Conservation (phyloP, 1,140 invertebrate species). For the Tigriopus japonicus region DNA sequence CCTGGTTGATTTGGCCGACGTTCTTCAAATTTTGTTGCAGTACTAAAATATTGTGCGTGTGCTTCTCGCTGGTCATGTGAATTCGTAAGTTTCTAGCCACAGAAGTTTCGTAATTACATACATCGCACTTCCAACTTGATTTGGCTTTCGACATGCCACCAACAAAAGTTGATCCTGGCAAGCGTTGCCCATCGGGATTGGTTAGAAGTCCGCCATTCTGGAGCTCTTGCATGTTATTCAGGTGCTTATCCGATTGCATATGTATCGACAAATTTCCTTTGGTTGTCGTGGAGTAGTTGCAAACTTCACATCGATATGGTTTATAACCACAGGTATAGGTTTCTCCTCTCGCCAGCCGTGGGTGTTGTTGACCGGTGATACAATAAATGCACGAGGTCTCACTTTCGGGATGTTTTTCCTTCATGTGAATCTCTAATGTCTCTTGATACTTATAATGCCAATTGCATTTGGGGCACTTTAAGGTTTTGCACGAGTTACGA, state of each 20-base stretch:
- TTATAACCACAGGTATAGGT: slow-evolving; percentile 99
- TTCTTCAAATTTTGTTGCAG: slow-evolving; percentile 92
- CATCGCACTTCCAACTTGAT: slow-evolving; percentile 65
- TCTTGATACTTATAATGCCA: slow-evolving; percentile 99
- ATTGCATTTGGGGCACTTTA: slow-evolving; percentile 99
- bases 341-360: slow-evolving; percentile 86
- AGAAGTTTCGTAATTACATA: slow-evolving; percentile 96
- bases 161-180: neutral
- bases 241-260: slow-evolving; percentile 99
- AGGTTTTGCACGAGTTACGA: slow-evolving; percentile 91
- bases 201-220: slow-evolving; percentile 30
- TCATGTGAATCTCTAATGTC: slow-evolving; percentile 99
- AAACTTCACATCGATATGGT: slow-evolving; percentile 89
- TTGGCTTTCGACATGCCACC: slow-evolving; percentile 5
- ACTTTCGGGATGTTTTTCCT: slow-evolving; percentile 96
- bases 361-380: slow-evolving; percentile 89
- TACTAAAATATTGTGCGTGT: slow-evolving; percentile 92
- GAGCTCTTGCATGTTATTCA: slow-evolving; percentile 97
- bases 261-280: slow-evolving; percentile 99
- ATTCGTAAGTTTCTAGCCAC: slow-evolving; percentile 86
- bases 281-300: slow-evolving; percentile 98
- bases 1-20: slow-evolving; percentile 48
- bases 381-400: slow-evolving; percentile 96
- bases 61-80: slow-evolving; percentile 96
- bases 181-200: slow-evolving; percentile 2